Evolutionary conservation across 2,113 vertebrate species (phyloP).

Genomic region (Piprites chloris): DNA sequence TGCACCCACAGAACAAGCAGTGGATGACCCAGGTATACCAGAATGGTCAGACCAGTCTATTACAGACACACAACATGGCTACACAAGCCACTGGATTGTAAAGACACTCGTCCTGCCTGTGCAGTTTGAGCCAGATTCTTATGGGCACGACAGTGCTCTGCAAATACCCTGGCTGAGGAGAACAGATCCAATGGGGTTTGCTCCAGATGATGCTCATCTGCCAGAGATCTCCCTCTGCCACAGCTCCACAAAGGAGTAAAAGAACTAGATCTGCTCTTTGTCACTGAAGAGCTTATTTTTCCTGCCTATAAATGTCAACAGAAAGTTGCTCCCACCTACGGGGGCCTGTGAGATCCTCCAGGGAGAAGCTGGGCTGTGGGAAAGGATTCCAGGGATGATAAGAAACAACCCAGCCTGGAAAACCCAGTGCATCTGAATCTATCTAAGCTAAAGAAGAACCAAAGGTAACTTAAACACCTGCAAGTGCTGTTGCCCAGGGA

Average conservation of each 20-base stretch:
- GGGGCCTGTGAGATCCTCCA: neutral
- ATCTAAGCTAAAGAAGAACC: neutral
- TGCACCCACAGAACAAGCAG: rapidly evolving
- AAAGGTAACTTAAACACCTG: neutral
- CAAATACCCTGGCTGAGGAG: rapidly evolving
- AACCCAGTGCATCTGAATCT: neutral
- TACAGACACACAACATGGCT: rapidly evolving
- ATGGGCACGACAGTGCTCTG: neutral
- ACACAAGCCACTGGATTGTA: neutral
- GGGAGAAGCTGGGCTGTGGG: neutral
- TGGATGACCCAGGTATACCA: neutral
- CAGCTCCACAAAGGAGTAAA: neutral
- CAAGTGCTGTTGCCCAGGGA: neutral
- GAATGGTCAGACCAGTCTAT: rapidly evolving
- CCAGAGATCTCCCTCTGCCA: neutral
- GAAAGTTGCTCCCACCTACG: neutral
- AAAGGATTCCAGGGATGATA: neutral
- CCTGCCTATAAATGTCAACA: neutral
- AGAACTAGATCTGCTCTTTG: neutral
- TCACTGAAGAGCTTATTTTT: neutral
- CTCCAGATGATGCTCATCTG: neutral
- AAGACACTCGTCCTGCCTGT: rapidly evolving
- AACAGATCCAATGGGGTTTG: rapidly evolving
- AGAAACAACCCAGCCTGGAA: neutral
- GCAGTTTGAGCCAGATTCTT: neutral